These are phyloP conservation scores for Oxyura jamaicensis DNA, from an alignment of 2,113 vertebrate species.

Conservation along the genomic window DNA sequence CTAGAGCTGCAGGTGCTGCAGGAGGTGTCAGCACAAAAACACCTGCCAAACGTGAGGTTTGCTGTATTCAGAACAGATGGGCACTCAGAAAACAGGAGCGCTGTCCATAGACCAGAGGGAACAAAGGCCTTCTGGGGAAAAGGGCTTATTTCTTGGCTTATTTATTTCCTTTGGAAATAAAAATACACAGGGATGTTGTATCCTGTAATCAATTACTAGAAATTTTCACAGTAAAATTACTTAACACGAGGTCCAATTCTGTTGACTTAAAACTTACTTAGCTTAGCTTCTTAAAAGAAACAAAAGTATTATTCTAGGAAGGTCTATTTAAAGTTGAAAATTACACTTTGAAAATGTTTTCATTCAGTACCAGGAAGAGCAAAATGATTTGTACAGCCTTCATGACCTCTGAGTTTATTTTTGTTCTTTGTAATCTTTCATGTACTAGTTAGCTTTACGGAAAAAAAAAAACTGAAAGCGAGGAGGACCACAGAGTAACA, in stretches of 20 bases:
- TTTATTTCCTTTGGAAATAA: neutral
- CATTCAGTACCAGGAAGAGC: neutral
- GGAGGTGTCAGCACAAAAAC: neutral
- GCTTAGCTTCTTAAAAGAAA: neutral
- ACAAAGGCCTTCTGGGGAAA: neutral
- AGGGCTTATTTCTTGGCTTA: neutral
- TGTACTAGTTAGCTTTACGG: neutral
- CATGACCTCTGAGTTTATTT: neutral
- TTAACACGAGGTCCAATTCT: neutral
- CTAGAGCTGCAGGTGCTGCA: neutral
- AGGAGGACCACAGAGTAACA: neutral
- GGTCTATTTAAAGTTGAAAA: neutral
- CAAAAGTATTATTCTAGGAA: neutral
- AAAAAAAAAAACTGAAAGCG: neutral
- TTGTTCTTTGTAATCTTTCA: neutral
- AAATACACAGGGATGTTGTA: neutral
- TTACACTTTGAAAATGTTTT: neutral
- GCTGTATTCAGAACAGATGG: neutral
- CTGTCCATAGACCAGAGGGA: neutral
- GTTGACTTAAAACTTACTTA: neutral
- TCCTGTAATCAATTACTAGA: neutral
- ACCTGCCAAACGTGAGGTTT: rapidly evolving
- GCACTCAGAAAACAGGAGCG: neutral
- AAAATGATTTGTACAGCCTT: neutral
- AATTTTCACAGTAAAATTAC: neutral